Evolutionary conservation across 2,888 invertebrate genomes (phyloP).

Genomic region (Phasia obesa): DNA sequence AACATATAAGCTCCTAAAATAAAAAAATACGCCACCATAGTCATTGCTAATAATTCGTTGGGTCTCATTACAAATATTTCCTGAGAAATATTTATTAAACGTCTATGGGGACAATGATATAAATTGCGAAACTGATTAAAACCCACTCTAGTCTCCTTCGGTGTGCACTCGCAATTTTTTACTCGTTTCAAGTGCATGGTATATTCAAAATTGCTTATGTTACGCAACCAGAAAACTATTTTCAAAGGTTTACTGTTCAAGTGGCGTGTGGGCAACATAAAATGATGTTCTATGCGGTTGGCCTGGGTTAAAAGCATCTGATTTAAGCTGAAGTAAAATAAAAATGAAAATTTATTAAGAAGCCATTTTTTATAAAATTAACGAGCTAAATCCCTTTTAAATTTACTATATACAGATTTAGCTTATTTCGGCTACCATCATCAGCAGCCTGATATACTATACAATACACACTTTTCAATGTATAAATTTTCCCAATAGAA

Average conservation of each 20-base stretch:
- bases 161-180: constrained; percentile 76
- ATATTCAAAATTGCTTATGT: constrained; percentile 67
- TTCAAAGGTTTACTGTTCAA: constrained; percentile 77
- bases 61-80: constrained; percentile 74
- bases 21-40: constrained; percentile 73
- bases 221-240: constrained; percentile 77
- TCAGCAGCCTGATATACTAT: not conserved
- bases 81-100: constrained; percentile 75
- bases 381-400: too few species aligned
- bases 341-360: too few species aligned
- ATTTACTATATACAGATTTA: too few species aligned
- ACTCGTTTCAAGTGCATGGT: constrained; percentile 74
- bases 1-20: constrained; percentile 76
- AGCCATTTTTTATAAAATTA: too few species aligned
- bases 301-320: constrained; percentile 73
- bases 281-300: constrained; percentile 73
- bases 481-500: constrained; percentile 78
- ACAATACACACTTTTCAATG: constrained; percentile 73
- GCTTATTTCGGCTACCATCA: not conserved
- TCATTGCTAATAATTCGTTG: constrained; percentile 75
- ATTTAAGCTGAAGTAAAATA: too few species aligned
- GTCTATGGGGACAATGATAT: constrained; percentile 78
- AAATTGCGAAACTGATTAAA: constrained; percentile 79
- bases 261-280: constrained; percentile 76
- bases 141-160: constrained; percentile 76